phyloP scores from a whole-genome alignment of 2,113 vertebrate genomes.

The Psittacula cyanocephala region DNA sequence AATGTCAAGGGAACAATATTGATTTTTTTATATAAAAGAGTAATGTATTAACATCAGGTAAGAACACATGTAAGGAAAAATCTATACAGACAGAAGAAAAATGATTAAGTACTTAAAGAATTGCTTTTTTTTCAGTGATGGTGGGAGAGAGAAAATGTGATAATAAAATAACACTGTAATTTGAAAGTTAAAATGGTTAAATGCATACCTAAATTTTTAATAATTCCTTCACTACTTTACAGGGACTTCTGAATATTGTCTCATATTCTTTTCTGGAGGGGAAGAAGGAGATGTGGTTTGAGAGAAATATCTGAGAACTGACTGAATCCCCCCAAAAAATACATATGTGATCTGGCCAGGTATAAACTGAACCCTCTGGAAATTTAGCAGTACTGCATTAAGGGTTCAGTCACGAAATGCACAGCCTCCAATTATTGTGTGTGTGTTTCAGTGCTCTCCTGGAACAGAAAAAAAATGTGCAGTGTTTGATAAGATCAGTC shows the following conservation, averaged over 20 bases:
- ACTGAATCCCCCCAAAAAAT: neutral
- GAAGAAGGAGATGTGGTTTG: neutral
- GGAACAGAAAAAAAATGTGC: neutral
- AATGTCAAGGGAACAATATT: neutral
- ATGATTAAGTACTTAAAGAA: neutral
- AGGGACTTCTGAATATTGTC: neutral
- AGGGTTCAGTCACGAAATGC: rapidly evolving
- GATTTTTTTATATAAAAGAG: neutral
- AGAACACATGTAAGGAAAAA: neutral
- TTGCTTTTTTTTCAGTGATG: neutral
- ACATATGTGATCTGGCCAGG: rapidly evolving
- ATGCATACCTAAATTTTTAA: neutral
- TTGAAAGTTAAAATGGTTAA: neutral
- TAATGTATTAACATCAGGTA: neutral
- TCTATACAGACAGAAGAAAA: neutral
- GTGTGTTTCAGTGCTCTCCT: neutral
- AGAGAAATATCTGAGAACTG: neutral
- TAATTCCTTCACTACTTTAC: neutral
- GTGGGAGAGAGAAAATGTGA: neutral
- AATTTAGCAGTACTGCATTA: neutral
- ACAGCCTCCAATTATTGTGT: neutral
- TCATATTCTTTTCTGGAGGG: neutral
- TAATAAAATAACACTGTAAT: neutral
- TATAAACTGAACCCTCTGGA: neutral
- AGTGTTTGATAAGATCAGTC: neutral